phyloP scores from a whole-genome alignment of 1,140 invertebrate genomes.

The Coenobita brevimanus region DNA sequence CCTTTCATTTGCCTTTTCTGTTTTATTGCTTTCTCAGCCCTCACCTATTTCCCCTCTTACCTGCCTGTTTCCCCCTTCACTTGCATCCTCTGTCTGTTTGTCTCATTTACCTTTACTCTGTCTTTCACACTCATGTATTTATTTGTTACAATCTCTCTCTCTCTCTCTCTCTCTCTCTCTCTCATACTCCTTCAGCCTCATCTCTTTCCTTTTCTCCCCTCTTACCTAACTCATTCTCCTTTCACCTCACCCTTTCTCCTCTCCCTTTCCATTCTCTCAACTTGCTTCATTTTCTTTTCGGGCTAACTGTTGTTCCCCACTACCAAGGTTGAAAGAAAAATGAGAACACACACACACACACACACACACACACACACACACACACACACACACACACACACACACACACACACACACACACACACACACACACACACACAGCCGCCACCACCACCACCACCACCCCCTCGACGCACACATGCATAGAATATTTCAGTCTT shows the following conservation, averaged over 20 bases:
- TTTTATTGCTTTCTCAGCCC: background rate
- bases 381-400: slow-evolving; percentile 3
- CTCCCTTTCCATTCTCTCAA: background rate
- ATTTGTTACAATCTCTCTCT: background rate
- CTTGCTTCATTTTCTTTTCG: too few relatives aligned
- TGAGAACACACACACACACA: background rate
- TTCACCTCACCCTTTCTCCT: background rate
- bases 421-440: background rate
- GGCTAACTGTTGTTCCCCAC: too few relatives aligned
- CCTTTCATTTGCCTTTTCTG: too few relatives aligned
- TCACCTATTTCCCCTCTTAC: slow-evolving; percentile 1
- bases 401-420: too few relatives aligned
- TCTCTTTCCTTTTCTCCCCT: too few relatives aligned
- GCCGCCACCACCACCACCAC: background rate
- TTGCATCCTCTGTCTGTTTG: too few relatives aligned
- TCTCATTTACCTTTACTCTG: background rate
- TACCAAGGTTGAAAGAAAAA: too few relatives aligned
- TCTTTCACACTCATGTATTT: background rate
- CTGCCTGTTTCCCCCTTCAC: too few relatives aligned
- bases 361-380: slow-evolving; percentile 15
- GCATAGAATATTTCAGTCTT: too few relatives aligned
- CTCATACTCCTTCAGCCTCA: background rate
- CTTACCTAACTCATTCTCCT: background rate
- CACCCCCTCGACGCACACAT: background rate
- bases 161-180: background rate